Conservation (phyloP, 2,888 invertebrate genomes). For the Orchesella flavescens region DNA sequence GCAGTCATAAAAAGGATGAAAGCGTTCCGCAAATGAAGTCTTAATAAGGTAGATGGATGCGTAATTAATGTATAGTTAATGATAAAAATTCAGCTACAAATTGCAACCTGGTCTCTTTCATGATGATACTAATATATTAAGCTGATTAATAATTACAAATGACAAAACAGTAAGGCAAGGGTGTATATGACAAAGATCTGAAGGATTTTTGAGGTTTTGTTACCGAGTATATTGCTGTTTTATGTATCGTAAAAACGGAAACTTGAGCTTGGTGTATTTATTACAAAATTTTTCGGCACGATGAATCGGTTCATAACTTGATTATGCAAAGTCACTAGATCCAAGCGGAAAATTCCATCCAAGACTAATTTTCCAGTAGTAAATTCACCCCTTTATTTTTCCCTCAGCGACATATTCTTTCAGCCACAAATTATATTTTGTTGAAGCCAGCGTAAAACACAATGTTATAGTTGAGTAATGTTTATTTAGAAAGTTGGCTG, state of each 20-base stretch:
- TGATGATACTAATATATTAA: too few relatives aligned
- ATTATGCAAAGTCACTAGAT: slow-evolving; percentile 9
- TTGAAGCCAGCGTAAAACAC: neutral
- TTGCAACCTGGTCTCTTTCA: too few relatives aligned
- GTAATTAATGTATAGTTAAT: too few relatives aligned
- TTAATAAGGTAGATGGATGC: too few relatives aligned
- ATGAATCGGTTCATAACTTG: slow-evolving; percentile 24
- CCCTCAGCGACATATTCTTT: slow-evolving; percentile 6
- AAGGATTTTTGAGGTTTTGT: neutral
- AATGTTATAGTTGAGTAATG: neutral
- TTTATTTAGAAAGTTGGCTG: neutral
- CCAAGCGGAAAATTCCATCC: slow-evolving; percentile 2
- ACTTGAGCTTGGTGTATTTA: neutral
- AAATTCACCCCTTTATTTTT: neutral
- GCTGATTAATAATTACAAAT: neutral
- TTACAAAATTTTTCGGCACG: neutral
- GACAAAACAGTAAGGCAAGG: neutral
- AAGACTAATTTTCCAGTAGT: neutral
- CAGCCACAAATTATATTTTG: neutral
- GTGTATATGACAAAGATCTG: too few relatives aligned
- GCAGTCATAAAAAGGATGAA: too few relatives aligned
- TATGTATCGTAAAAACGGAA: neutral
- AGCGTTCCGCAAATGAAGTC: too few relatives aligned
- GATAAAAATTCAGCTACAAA: too few relatives aligned
- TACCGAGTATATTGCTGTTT: neutral